These are phyloP conservation scores for Onthophagus taurus DNA, from an alignment of 1,140 invertebrate genomes.

Conservation along the genomic window DNA sequence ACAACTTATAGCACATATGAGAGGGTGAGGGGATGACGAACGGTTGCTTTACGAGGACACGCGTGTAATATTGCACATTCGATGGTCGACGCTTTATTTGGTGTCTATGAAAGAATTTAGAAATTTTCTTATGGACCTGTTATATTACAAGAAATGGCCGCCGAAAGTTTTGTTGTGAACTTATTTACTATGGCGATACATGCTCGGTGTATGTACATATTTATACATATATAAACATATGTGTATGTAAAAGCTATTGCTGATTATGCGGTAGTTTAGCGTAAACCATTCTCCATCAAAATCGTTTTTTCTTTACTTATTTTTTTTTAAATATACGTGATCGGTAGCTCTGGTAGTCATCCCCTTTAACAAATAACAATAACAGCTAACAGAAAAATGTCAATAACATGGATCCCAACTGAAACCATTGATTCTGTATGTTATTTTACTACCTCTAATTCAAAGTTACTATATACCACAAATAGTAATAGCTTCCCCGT, in stretches of 20 bases:
- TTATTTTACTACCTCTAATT: slow-evolving; percentile 38
- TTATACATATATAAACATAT: slow-evolving; percentile 7
- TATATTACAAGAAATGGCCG: slow-evolving; percentile 4
- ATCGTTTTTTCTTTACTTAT: too few species aligned
- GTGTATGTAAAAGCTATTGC: slow-evolving; percentile 10
- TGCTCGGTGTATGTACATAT: slow-evolving; percentile 13
- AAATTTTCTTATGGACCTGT: slow-evolving; percentile 16
- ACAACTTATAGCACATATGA: slow-evolving; percentile 34
- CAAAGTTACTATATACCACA: slow-evolving; percentile 41
- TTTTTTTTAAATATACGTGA: too few species aligned
- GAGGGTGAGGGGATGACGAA: too few species aligned
- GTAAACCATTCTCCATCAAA: too few species aligned
- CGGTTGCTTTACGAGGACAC: too few species aligned
- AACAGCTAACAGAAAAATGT: slow-evolving; percentile 36
- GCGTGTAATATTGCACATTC: slow-evolving; percentile 18
- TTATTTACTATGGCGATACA: slow-evolving; percentile 7
- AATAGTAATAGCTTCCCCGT: slow-evolving; percentile 34
- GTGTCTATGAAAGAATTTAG: slow-evolving; percentile 23
- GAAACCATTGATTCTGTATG: slow-evolving; percentile 37
- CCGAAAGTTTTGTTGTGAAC: slow-evolving; percentile 8
- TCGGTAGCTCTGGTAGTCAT: slow-evolving; percentile 9
- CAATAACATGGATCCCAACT: slow-evolving; percentile 36
- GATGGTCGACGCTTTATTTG: not conserved
- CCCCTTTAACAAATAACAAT: slow-evolving; percentile 34
- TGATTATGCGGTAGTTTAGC: slow-evolving; percentile 3